These are phyloP conservation scores for Zoanthus sociatus DNA, from an alignment of 92 coral and sea anemone species.

Conservation along the genomic window DNA sequence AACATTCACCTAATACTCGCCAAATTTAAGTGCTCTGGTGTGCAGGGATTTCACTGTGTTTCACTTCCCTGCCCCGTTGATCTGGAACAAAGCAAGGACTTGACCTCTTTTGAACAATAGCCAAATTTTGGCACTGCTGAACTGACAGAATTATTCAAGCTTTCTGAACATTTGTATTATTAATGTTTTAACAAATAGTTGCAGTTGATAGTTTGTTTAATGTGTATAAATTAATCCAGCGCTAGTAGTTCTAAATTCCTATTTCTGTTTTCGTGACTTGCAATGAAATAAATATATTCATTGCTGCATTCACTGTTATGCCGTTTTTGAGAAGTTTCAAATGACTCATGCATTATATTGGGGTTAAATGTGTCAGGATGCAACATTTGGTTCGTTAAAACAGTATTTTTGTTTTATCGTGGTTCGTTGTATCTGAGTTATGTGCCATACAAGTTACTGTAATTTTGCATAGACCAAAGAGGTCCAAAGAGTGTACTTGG, in stretches of 20 bases:
- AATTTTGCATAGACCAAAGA: too few species aligned
- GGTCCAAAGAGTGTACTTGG: too few species aligned
- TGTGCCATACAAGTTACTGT: too few species aligned
- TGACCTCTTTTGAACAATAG: neutral
- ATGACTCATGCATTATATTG: too few species aligned
- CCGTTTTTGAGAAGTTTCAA: too few species aligned
- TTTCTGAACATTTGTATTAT: neutral
- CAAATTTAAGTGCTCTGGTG: conserved; percentile 1
- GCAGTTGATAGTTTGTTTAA: conserved; percentile 23
- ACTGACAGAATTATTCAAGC: too few species aligned
- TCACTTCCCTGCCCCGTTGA: neutral
- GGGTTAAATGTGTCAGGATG: too few species aligned
- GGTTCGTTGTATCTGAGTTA: too few species aligned
- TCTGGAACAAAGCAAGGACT: neutral
- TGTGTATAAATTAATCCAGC: neutral
- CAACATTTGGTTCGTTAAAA: too few species aligned
- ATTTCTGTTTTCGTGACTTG: conserved; percentile 22
- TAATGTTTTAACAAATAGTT: conserved; percentile 14
- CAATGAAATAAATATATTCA: neutral
- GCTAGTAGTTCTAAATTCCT: neutral
- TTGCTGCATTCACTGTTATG: too few species aligned
- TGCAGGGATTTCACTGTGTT: neutral
- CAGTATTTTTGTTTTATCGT: too few species aligned
- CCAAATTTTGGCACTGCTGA: neutral
- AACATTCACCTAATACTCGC: conserved; percentile 6